Evolutionary conservation across 2,797 vertebrate species (phyloP), one percentile per base, ranked within the genome.

Genomic region (Gila robusta): DNA sequence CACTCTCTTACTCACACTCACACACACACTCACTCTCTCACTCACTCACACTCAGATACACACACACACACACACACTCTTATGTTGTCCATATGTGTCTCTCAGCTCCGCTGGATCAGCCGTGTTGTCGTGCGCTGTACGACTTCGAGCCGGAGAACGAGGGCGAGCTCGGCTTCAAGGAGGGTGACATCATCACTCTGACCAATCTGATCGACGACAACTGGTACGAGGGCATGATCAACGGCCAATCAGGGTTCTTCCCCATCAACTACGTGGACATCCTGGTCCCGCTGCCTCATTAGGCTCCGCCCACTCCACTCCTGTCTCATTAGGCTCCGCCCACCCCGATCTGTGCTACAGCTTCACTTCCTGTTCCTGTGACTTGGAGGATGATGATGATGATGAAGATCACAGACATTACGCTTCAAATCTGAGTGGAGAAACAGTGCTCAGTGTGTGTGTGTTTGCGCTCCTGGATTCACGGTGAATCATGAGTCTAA

Each of bases 141-240:
- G 98, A 99, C 93, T 99, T 99, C 79, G 98, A 99, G 91, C 98
- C 98, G 0, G 98, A 99, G 95, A 99, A 99, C 17, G 98, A 99
- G 93, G 98, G 98, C 1, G 98, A 99, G 89, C 92, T 99, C 90
- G 98, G 98, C 89, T 99, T 99, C 95, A 99, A 99, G 92, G 98
- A 99, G 90, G 98, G 98, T 10, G 98, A 99, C 86, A 93, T 99
- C 93, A 99, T 99, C 94, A 99, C 98, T 54, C 96, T 99, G 90
- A 99, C 98, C 94, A 99, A 99, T 92, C 97, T 98, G 91, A 99
- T 99, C 79, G 98, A 99, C 86, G 98, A 99, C 80, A 99, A 99
- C 95, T 99, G 98, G 98, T 99, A 98, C 73, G 98, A 99, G 94
- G 98, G 98, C 21, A 99, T 99, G 98, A 95, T 99, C 89, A 96